phyloP scores from a whole-genome alignment of 2,113 vertebrate genomes.

The Panthera leo region DNA sequence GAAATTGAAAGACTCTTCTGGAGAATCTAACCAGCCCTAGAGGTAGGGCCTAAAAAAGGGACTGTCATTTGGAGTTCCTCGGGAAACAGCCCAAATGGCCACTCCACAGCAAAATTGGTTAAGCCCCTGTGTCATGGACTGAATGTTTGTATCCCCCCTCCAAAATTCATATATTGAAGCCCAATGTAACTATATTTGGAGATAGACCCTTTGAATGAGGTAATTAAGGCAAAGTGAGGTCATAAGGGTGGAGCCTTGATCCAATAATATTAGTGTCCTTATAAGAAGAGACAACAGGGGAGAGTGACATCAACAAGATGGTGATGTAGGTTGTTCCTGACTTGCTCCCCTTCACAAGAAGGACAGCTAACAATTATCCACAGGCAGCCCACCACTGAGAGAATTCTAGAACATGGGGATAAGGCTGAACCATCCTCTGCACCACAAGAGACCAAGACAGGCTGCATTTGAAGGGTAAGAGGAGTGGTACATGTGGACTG shows the following conservation, averaged over 20 bases:
- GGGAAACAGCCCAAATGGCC: neutral
- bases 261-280: neutral
- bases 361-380: neutral
- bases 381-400: neutral
- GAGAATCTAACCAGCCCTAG: neutral
- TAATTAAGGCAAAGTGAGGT: neutral
- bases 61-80: neutral
- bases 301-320: neutral
- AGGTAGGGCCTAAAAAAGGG: neutral
- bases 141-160: neutral
- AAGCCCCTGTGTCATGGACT: neutral
- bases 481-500: rapidly evolving
- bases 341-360: neutral
- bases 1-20: neutral
- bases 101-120: neutral
- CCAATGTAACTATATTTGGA: neutral
- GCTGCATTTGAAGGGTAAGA: neutral
- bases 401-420: neutral
- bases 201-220: neutral
- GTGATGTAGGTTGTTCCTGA: neutral
- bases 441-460: neutral
- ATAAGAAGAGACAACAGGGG: neutral
- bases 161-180: neutral
- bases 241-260: neutral
- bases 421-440: neutral